These are phyloP conservation scores for Damaliscus lunatus DNA, from an alignment of 2,113 vertebrate genomes.

Conservation along the genomic window DNA sequence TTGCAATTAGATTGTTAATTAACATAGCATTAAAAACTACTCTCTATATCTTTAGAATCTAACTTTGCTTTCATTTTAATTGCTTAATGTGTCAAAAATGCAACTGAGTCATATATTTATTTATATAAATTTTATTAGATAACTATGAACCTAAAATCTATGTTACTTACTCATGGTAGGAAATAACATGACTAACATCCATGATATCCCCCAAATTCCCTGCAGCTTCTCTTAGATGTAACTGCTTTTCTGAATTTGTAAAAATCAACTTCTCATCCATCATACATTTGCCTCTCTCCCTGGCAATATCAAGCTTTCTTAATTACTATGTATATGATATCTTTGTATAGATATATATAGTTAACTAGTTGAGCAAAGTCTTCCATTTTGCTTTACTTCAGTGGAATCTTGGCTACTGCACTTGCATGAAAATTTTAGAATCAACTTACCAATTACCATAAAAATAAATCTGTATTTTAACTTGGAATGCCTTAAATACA, in stretches of 20 bases:
- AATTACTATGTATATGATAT: neutral
- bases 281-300: neutral
- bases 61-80: neutral
- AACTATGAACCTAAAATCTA: neutral
- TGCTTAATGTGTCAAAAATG: neutral
- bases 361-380: neutral
- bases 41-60: neutral
- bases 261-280: neutral
- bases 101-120: neutral
- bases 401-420: neutral
- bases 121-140: neutral
- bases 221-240: neutral
- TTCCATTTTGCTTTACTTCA: neutral
- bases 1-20: neutral
- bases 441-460: neutral
- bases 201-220: neutral
- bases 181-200: neutral
- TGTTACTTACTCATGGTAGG: neutral
- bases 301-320: neutral
- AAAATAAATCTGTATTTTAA: neutral
- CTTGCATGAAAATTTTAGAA: neutral
- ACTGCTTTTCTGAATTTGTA: neutral
- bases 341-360: neutral
- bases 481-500: neutral
- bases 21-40: neutral